Percentiles rank a stretch among this genome's conserved stretches.
These are phyloP conservation scores for Galaxea fascicularis DNA, from an alignment of 92 coral and sea anemone genomes.

Conservation along the genomic window DNA sequence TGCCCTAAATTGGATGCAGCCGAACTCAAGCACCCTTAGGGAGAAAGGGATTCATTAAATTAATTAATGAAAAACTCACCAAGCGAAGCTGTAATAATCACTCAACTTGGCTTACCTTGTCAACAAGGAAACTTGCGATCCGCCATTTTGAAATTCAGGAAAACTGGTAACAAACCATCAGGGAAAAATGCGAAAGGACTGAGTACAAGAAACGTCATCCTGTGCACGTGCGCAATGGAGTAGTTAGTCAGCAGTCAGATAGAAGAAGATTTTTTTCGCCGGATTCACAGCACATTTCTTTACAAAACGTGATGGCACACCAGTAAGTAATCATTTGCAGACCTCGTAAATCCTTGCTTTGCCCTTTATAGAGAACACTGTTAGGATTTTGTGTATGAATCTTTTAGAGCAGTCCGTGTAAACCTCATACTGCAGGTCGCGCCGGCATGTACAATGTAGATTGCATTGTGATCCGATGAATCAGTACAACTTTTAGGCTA, in stretches of 20 bases:
- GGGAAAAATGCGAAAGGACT: not conserved
- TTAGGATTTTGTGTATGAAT: no score
- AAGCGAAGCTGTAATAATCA: not conserved
- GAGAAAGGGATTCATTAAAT: no score
- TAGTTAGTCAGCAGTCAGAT: conserved; percentile 85
- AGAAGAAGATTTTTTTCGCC: conserved; percentile 35
- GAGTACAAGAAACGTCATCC: conserved; percentile 78
- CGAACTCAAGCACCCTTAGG: no score
- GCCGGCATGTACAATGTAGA: not conserved
- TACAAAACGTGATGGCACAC: conserved; percentile 67
- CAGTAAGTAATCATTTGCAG: conserved; percentile 59
- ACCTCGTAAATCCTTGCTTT: not conserved
- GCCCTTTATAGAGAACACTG: not conserved
- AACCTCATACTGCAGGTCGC: not conserved
- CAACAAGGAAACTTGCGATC: not conserved
- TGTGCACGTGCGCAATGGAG: conserved; percentile 99
- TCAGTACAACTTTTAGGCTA: not conserved
- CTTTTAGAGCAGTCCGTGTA: not conserved
- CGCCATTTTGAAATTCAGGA: not conserved
- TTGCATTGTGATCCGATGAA: not conserved
- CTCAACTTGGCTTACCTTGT: no score
- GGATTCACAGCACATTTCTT: conserved; percentile 10
- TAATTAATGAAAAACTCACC: no score
- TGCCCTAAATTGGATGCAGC: no score
- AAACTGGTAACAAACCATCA: conserved; percentile 8